Evolutionary conservation across 2,888 invertebrate species (phyloP), one percentile per base, ranked within the genome.

Genomic region (Temnothorax ravouxi): DNA sequence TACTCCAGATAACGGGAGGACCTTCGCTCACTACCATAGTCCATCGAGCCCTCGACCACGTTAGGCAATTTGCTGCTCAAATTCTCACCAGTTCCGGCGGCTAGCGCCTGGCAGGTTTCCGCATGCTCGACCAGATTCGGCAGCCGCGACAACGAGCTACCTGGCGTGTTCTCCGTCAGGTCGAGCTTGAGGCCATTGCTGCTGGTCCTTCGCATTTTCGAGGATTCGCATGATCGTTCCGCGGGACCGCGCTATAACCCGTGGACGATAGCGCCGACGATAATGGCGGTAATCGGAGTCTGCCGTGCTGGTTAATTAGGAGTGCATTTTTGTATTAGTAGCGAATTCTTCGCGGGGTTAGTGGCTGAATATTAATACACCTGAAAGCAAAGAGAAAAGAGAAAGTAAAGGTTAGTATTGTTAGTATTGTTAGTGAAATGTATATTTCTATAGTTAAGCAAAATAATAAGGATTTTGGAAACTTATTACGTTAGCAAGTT

Each of bases 31-130:
- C 88, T 94, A 93, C 95, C 95, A 95, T 94, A 95, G 95, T 95
- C 95, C 95, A 95, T 95, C 93, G 95, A 95, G 93, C 94, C 95
- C 91, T 95, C 95, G 85, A 95, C 94, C 54, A 95, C 93, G 94
- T 95, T 95, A 61, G 95, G 95, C 91, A 95, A 90, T 92, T 94
- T 95, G 89, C 94, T 93, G 90, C 94, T 95, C 92, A 95, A 94
- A 92, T 94, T 93, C 89, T 95, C 95, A 76, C 95, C 94, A 82
- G 89, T 91, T 76, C 86, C 88, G 85, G 85, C 85, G 86, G 92
- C 87, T 76, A 86, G 38, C 18, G 85, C 85, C 62, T 92, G 91
- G 72, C 91, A 91, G 84, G 91, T 93, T 84, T 94, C 93, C 89
- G 94, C 95, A 94, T 95, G 94, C 92, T 95, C 95, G 76, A 94